Evolutionary conservation across 2,888 invertebrate species (phyloP).

Genomic region (Bhutanitis thaidina): DNA sequence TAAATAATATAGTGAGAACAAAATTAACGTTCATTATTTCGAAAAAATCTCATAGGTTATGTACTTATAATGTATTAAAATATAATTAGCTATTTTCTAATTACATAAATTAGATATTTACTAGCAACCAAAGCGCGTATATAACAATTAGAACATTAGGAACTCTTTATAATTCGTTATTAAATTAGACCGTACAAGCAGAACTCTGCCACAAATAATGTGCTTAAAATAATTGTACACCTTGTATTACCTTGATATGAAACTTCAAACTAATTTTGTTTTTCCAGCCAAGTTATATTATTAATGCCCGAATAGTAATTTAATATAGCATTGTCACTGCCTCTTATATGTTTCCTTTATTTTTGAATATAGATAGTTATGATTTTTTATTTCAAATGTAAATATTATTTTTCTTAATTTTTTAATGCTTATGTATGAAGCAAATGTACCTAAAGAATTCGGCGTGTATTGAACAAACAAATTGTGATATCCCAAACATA

Average conservation of each 20-base stretch:
- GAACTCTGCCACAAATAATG: not conserved
- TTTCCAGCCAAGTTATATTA: constrained; percentile 2
- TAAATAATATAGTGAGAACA: constrained; percentile 12
- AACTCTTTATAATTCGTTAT: not conserved
- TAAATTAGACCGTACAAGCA: not conserved
- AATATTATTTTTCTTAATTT: constrained; percentile 1
- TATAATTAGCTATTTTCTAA: not conserved
- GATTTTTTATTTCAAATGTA: constrained; percentile 1
- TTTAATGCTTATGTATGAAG: constrained; percentile 17
- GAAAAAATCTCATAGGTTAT: constrained; percentile 13
- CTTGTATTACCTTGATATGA: not conserved
- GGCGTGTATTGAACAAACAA: constrained; percentile 49
- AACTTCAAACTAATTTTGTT: not conserved
- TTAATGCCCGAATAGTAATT: not conserved
- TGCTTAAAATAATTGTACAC: not conserved
- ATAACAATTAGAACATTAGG: not conserved
- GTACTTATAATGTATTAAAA: not conserved
- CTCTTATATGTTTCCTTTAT: not conserved
- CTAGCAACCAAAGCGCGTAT: constrained; percentile 20
- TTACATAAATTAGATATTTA: constrained; percentile 7
- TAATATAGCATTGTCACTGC: not conserved
- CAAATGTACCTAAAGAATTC: constrained; percentile 32
- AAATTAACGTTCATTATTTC: not conserved
- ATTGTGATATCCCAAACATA: constrained; percentile 66
- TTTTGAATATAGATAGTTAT: not conserved